Percentiles rank a stretch among this genome's conserved stretches.
Evolutionary conservation across 2,888 invertebrate genomes (phyloP).

Genomic region (Blera fallax): DNA sequence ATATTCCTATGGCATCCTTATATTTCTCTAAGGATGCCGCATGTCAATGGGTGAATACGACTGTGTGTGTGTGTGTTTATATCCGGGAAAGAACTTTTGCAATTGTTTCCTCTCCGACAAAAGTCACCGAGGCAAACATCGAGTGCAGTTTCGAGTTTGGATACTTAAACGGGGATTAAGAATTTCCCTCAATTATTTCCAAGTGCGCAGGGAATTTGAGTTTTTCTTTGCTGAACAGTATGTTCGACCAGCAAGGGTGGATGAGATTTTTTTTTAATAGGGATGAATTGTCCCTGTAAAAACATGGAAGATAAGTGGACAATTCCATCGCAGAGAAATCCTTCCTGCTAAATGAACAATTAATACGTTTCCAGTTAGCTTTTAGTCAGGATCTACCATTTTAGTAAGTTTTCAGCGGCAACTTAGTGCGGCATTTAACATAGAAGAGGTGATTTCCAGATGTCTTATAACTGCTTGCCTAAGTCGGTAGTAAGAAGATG

Average conservation of each 20-base stretch:
- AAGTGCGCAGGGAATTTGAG: slow-evolving; percentile 29
- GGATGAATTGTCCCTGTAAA: no score
- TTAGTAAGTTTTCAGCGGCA: no score
- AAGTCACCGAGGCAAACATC: slow-evolving; percentile 68
- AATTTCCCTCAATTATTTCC: slow-evolving; percentile 59
- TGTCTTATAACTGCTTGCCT: no score
- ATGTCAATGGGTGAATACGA: slow-evolving; percentile 30
- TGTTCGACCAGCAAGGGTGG: background rate
- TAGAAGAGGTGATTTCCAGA: no score
- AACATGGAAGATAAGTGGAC: no score
- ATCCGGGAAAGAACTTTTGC: slow-evolving; percentile 57
- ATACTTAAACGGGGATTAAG: slow-evolving; percentile 66
- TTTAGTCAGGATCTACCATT: no score
- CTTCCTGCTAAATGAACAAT: no score
- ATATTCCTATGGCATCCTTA: slow-evolving; percentile 42
- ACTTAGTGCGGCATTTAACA: no score
- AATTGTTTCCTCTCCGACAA: slow-evolving; percentile 67
- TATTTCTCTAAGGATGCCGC: slow-evolving; percentile 41
- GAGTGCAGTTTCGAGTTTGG: slow-evolving; percentile 61
- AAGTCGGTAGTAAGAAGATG: no score
- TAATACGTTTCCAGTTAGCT: no score
- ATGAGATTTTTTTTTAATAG: no score
- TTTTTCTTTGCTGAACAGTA: background rate
- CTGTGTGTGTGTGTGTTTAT: slow-evolving; percentile 31
- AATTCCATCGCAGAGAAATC: no score